Evolutionary conservation across 2,113 vertebrate genomes (phyloP).

Genomic region (Diphyllodes magnificus): DNA sequence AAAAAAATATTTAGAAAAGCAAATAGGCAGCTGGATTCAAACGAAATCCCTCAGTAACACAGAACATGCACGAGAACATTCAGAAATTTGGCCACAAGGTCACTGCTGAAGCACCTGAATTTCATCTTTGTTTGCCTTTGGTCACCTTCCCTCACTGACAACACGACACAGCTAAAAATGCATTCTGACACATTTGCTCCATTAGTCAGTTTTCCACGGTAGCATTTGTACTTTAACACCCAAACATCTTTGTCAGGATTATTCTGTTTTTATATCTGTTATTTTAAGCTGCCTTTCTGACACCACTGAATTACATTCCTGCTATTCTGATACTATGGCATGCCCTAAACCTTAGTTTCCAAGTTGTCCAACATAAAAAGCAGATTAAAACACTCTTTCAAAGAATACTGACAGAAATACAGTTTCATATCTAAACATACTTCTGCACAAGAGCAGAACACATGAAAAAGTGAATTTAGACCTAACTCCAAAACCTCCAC

Average conservation of each 20-base stretch:
- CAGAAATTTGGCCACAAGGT: neutral
- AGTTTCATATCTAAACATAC: neutral
- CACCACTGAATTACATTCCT: neutral
- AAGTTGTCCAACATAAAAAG: neutral
- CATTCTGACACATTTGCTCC: neutral
- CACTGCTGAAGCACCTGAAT: neutral
- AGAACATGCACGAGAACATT: neutral
- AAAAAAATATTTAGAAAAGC: neutral
- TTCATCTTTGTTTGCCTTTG: neutral
- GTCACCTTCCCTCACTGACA: too few species aligned
- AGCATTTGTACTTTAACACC: neutral
- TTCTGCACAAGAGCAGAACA: neutral
- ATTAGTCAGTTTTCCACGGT: neutral
- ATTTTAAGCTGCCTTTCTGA: neutral
- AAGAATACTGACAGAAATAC: neutral
- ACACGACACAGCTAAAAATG: fast-evolving
- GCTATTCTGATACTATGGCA: neutral
- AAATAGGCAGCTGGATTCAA: neutral
- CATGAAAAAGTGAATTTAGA: neutral
- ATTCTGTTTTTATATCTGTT: neutral
- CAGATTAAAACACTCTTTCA: neutral
- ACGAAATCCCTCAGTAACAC: neutral
- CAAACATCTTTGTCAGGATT: neutral
- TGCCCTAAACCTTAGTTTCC: neutral
- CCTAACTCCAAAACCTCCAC: neutral